Base-by-base conservation (phyloP, 2,888 invertebrate genomes). In the Lepeophtheirus nordmannii region DNA sequence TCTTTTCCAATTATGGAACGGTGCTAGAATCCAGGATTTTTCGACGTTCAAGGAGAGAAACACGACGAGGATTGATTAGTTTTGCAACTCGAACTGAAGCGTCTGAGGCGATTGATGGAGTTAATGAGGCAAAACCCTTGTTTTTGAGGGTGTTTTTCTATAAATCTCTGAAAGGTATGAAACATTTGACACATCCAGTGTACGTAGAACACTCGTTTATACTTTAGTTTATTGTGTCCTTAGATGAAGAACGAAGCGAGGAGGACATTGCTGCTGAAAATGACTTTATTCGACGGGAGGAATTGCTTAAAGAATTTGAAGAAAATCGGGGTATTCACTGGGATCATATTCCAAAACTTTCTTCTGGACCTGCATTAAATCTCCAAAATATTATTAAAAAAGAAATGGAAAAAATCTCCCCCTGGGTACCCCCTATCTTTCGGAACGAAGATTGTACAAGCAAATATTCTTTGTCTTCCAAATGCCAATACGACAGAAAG, bases 261-360 rank as follows among this genome's bases (percentile, higher is more conserved):
- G 53, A 46, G 1, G 53, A 46, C 53, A 14, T 46, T 46, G 53
- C 17, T 2, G 1, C 14, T n/a, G 53, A 46, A 17, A 46, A 17
- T n/a, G 14, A 46, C 53, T 14, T 46, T n/a, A 30, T 30, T 46
- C 17, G 17, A 17, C 53, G 17, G 53, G 53, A 46, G 53, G 8
- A 46, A 46, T 17, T 46, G n/a, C 8, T 46, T 14, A 17, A 14
- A n/a, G 53, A 46, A 46, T 46, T 46, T 46, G 53, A 46, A n/a
- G 53, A 46, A 17, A 46, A 46, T 46, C 53, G 53, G 17, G 53
- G 53, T 17, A 46, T 46, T 46, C 53, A 46, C 53, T 46, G 53
- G 53, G 53, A 46, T n/a, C n/a, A 46, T 46, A 8, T 46, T 8
- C 53, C 53, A n/a, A 14, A 14, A 14, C 53, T 46, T 5, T 17